Percentiles rank a stretch among this genome's conserved stretches.
Conservation (phyloP, 2,888 invertebrate genomes). For the Nomada ferruginata region DNA sequence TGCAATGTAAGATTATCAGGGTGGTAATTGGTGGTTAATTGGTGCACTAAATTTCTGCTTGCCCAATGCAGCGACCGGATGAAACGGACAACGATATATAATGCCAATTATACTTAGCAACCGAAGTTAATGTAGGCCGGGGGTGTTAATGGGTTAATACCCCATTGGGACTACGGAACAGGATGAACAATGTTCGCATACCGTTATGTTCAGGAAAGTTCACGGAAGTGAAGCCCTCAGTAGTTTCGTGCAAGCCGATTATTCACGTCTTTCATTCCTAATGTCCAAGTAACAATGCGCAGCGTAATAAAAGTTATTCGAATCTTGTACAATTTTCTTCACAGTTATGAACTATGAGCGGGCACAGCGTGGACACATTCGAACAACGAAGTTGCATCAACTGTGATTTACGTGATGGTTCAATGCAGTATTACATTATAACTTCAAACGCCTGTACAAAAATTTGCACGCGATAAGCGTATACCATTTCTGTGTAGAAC, state of each 20-base stretch:
- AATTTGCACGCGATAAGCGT: not conserved
- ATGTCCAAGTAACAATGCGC: constrained; percentile 43
- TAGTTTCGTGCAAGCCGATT: constrained; percentile 52
- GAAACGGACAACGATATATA: constrained; percentile 60
- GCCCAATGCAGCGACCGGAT: constrained; percentile 56
- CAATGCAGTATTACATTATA: not conserved
- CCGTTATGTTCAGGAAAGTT: constrained; percentile 59
- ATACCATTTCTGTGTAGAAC: too few species aligned
- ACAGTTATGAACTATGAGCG: not conserved
- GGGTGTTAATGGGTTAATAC: constrained; percentile 65
- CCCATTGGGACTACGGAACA: constrained; percentile 45
- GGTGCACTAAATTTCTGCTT: constrained; percentile 55
- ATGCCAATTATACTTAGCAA: constrained; percentile 64
- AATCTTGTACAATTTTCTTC: constrained; percentile 35
- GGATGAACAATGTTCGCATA: constrained; percentile 60
- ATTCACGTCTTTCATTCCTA: constrained; percentile 31
- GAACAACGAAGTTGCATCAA: not conserved
- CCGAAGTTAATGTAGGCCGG: constrained; percentile 60
- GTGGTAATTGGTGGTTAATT: constrained; percentile 61
- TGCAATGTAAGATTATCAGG: constrained; percentile 45
- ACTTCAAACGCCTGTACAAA: not conserved
- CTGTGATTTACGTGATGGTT: constrained; percentile 5
- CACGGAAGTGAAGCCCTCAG: constrained; percentile 56
- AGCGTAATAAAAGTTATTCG: constrained; percentile 46
- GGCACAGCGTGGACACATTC: not conserved